These are phyloP conservation scores for Dioctria linearis DNA, from an alignment of 2,888 invertebrate genomes.

Conservation along the genomic window DNA sequence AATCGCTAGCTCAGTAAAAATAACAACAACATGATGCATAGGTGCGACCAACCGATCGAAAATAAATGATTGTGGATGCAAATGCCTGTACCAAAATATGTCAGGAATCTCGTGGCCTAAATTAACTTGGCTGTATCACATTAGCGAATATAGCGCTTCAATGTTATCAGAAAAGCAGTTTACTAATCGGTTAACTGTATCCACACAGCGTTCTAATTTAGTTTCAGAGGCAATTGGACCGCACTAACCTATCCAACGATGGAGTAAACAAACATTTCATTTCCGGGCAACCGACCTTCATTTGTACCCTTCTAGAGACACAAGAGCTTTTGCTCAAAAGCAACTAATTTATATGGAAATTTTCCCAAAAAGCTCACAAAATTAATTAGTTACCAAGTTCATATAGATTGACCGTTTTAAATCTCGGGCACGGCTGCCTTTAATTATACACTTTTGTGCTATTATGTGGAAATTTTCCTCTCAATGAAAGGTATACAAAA, in stretches of 20 bases:
- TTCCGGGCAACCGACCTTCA: background rate
- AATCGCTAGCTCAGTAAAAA: background rate
- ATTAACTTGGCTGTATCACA: constrained; percentile 16
- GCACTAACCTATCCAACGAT: constrained; percentile 5
- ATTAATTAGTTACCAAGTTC: constrained; percentile 41
- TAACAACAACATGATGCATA: background rate
- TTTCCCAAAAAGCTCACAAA: constrained; percentile 22
- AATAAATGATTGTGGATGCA: background rate
- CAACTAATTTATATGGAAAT: constrained; percentile 44
- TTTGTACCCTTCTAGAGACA: background rate
- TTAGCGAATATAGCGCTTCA: background rate
- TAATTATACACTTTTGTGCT: constrained; percentile 42
- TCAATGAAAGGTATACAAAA: background rate
- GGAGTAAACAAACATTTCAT: constrained; percentile 15
- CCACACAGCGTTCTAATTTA: constrained; percentile 27
- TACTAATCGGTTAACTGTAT: constrained; percentile 34
- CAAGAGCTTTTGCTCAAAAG: constrained; percentile 17
- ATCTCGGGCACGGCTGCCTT: background rate
- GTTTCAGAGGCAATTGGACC: constrained; percentile 30
- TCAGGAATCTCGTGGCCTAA: constrained; percentile 1
- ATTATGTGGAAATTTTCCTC: background rate
- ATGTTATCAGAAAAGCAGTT: constrained; percentile 33
- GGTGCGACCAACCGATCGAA: background rate
- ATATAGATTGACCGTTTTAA: constrained; percentile 8
- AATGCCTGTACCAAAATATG: background rate